These are phyloP conservation scores for Plebejus anna DNA, from an alignment of 2,888 invertebrate genomes.

Conservation along the genomic window DNA sequence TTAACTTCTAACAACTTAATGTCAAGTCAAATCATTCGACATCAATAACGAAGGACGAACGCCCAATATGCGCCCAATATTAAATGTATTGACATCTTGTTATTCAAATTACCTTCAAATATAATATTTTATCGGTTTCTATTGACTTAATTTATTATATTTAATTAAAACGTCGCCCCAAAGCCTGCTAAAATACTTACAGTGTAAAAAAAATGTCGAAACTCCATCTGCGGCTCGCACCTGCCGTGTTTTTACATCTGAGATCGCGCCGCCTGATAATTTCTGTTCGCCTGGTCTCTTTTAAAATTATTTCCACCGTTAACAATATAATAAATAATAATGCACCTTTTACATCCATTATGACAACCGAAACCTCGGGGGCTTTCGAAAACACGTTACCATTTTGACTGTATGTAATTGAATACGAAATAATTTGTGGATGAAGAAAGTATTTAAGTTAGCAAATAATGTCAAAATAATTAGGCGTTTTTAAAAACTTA, in stretches of 20 bases:
- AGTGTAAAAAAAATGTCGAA: constrained; percentile 18
- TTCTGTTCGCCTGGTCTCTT: constrained; percentile 44
- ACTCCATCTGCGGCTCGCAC: constrained; percentile 59
- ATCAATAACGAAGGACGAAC: background rate
- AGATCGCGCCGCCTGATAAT: constrained; percentile 44
- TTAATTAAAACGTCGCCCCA: background rate
- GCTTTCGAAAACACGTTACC: constrained; percentile 21
- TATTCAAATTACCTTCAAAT: background rate
- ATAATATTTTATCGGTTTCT: background rate
- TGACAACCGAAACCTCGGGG: constrained; percentile 11
- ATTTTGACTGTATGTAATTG: constrained; percentile 2
- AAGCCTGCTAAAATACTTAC: background rate
- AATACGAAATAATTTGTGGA: constrained; percentile 1
- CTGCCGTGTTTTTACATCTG: constrained; percentile 56
- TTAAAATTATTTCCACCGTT: constrained; percentile 43
- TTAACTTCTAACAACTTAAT: background rate
- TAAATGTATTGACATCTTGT: background rate
- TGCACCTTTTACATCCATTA: constrained; percentile 24
- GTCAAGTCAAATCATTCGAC: background rate
- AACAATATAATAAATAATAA: constrained; percentile 32
- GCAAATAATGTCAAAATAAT: background rate
- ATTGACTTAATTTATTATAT: background rate
- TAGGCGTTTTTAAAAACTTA: background rate
- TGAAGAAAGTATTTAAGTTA: background rate
- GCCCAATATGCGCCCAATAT: background rate